Base-by-base conservation (phyloP, 2,797 vertebrate species). In the Anguilla megastoma region DNA sequence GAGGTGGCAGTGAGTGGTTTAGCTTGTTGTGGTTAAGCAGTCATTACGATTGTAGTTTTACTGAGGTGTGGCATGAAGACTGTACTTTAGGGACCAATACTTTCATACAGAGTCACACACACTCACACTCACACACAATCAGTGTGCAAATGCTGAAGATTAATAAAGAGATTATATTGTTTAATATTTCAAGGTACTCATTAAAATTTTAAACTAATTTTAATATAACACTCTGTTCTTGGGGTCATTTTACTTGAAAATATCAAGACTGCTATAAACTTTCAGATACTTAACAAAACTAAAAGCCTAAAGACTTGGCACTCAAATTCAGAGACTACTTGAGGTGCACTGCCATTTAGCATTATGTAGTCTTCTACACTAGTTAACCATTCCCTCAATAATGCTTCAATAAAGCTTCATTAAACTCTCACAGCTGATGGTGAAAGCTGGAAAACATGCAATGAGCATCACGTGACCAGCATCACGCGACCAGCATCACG, bases 281-380 rank as follows among this genome's bases (percentile, higher is more conserved):
- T 86, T 66, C 71, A 74, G 84, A 76, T 86, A 86, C 3, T 36
- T 82, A 79, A 80, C 36, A 89, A 87, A 91, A 91, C 69, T 80
- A 88, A 90, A 86, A 87, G 58, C 83, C 48, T 87, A 87, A 90
- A 86, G 86, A 89, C 89, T 90, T 91, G 91, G 89, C 90, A 85
- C 88, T 88, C 83, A 56, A 86, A 86, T 54, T 86, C 33, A 63
- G 86, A 24, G 21, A 87, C 80, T 50, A 63, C 82, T 84, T 56
- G 45, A 84, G 30, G 52, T 80, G 66, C 58, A 84, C 9, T 52
- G 84, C 56, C 52, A 45, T 60, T 87, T 27, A 84, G 50, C 71
- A 63, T 33, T 84, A 86, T 63, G 63, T 88, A 60, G 86, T 85
- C 89, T 83, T 45, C 86, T 69, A 86, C 63, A 56, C 41, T n/a